These are phyloP conservation scores for Phortica variegata DNA, from an alignment of 1,140 invertebrate species.

Conservation along the genomic window DNA sequence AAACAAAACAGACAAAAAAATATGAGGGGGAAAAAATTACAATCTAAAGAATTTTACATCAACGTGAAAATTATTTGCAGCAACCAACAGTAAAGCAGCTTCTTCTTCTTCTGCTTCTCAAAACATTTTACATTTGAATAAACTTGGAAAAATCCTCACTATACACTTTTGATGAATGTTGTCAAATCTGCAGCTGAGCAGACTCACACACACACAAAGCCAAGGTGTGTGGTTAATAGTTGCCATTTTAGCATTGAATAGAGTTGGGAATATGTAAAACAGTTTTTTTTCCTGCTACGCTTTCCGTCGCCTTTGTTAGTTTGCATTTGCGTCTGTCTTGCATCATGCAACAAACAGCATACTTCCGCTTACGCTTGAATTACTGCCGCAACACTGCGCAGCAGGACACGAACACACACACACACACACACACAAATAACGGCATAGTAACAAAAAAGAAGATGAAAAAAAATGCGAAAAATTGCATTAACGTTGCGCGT, in stretches of 20 bases:
- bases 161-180: slow-evolving; percentile 25
- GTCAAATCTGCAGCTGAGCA: slow-evolving; percentile 9
- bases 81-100: no score
- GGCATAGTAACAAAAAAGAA: no score
- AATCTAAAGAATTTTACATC: no score
- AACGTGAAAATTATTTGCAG: no score
- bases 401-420: slow-evolving; percentile 33
- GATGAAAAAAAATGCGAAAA: slow-evolving; percentile 17
- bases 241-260: slow-evolving; percentile 8
- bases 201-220: no score
- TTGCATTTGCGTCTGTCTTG: slow-evolving; percentile 44
- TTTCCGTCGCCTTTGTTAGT: slow-evolving; percentile 48
- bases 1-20: no score
- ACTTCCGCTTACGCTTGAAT: slow-evolving; percentile 54
- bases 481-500: slow-evolving; percentile 40
- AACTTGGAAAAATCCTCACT: slow-evolving; percentile 12
- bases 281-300: not conserved
- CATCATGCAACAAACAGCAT: slow-evolving; percentile 22
- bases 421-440: no score
- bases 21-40: no score
- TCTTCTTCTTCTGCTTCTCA: no score
- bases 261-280: not conserved
- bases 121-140: slow-evolving; percentile 23
- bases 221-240: slow-evolving; percentile 4
- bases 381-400: slow-evolving; percentile 52